A percentile compares a stretch with the other conserved stretches of the same genome.
These are phyloP conservation scores for Mirounga angustirostris DNA, from an alignment of 2,113 vertebrate species.

Conservation along the genomic window DNA sequence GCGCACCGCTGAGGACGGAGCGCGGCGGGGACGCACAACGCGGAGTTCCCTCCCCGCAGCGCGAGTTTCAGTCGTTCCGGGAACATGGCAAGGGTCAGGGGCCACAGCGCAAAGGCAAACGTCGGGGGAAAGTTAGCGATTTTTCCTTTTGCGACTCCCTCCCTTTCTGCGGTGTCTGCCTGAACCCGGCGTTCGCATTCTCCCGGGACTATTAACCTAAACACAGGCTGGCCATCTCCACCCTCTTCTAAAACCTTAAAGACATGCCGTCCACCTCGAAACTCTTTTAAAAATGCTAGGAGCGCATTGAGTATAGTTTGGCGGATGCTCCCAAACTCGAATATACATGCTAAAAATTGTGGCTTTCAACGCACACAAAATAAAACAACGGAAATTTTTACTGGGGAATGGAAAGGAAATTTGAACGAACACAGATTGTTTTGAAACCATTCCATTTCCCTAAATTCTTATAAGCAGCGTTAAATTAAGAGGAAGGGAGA, in stretches of 20 bases:
- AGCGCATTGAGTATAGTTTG: background rate
- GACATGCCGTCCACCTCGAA: rapidly evolving
- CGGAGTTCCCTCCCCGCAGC: background rate
- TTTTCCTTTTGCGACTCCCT: background rate
- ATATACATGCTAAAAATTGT: background rate
- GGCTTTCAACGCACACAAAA: background rate
- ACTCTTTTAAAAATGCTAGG: background rate
- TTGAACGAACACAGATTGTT: background rate
- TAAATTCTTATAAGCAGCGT: background rate
- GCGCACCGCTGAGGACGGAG: background rate
- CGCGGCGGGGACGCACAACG: background rate
- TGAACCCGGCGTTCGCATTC: rapidly evolving
- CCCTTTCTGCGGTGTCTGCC: background rate
- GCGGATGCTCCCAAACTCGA: background rate
- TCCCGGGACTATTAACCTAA: background rate
- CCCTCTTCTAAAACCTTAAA: background rate
- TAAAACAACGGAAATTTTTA: background rate
- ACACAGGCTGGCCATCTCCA: rapidly evolving
- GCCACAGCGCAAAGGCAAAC: background rate
- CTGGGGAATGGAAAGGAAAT: background rate
- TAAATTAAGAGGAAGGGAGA: background rate
- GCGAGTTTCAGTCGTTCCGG: rapidly evolving
- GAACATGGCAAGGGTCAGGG: rapidly evolving
- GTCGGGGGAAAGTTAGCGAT: too few species aligned
- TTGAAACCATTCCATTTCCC: background rate